Evolutionary conservation across 2,797 vertebrate genomes (phyloP).

Genomic region (Gymnoscopelus microlampas): DNA sequence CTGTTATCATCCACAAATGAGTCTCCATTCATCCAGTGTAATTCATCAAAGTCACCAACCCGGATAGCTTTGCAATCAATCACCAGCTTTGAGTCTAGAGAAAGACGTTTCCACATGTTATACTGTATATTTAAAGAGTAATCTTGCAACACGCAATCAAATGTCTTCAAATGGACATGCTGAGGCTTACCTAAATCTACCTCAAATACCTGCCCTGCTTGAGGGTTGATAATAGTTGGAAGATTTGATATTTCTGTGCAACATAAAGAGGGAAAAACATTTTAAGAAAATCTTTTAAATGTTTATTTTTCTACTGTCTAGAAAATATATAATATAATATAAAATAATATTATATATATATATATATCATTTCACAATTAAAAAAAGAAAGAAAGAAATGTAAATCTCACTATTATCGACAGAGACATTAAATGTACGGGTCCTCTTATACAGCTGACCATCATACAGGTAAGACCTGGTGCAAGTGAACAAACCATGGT

Average conservation of each 20-base stretch:
- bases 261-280: neutral
- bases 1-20: neutral
- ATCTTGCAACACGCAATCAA: neutral
- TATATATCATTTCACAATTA: neutral
- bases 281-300: too few species aligned
- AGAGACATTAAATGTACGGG: slow-evolving; percentile 16
- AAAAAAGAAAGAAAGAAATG: neutral
- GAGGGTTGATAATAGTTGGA: slow-evolving; percentile 42
- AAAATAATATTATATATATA: neutral
- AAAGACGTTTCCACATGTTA: neutral
- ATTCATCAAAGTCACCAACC: neutral
- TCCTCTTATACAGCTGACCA: slow-evolving; percentile 47
- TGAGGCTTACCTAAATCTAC: slow-evolving; percentile 57
- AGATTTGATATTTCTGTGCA: neutral
- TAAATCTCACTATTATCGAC: slow-evolving; percentile 37
- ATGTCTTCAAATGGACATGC: neutral
- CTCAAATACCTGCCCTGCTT: neutral
- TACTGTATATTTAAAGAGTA: neutral
- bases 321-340: too few species aligned
- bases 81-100: slow-evolving; percentile 40
- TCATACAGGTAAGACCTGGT: slow-evolving; percentile 41
- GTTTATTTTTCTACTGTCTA: too few species aligned
- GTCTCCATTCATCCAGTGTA: slow-evolving; percentile 45
- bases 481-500: slow-evolving; percentile 55
- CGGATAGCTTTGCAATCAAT: slow-evolving; percentile 47